phyloP scores from a whole-genome alignment of 2,797 vertebrate genomes.

The Megalops cyprinoides region DNA sequence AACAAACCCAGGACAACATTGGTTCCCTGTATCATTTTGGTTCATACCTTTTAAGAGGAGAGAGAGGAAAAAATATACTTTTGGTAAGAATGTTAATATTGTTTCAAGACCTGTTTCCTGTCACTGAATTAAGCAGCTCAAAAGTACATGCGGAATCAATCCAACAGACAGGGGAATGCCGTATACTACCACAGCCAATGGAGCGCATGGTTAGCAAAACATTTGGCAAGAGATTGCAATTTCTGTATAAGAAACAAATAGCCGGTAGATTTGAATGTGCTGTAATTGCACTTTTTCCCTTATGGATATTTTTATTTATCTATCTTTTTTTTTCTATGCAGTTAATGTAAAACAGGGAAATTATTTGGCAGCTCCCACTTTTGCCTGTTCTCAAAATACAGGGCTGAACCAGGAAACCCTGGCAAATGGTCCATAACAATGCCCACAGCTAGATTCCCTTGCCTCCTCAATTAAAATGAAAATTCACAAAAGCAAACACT shows the following conservation, averaged over 20 bases:
- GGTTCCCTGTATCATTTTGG: too few species aligned
- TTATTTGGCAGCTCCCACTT: constrained; percentile 34
- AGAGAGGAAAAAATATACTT: background rate
- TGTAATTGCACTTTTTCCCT: background rate
- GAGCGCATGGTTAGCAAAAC: background rate
- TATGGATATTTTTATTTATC: background rate
- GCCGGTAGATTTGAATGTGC: background rate
- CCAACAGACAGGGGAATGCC: background rate
- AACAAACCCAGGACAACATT: constrained; percentile 36
- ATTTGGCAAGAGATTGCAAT: constrained; percentile 10
- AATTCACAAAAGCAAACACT: constrained; percentile 42
- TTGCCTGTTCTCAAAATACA: background rate
- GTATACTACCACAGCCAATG: background rate
- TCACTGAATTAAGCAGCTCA: background rate
- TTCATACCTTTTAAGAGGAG: background rate
- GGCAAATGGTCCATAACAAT: constrained; percentile 35
- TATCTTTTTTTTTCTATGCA: background rate
- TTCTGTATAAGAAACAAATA: background rate
- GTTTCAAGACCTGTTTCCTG: background rate
- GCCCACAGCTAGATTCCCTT: constrained; percentile 33
- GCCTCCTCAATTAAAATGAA: constrained; percentile 30
- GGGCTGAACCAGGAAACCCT: constrained; percentile 26
- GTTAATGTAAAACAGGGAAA: constrained; percentile 38
- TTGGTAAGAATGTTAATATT: background rate
- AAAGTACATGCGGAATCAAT: constrained; percentile 1